Conservation (phyloP, 1,140 invertebrate genomes). For the Yoshiicerus persimilis region DNA sequence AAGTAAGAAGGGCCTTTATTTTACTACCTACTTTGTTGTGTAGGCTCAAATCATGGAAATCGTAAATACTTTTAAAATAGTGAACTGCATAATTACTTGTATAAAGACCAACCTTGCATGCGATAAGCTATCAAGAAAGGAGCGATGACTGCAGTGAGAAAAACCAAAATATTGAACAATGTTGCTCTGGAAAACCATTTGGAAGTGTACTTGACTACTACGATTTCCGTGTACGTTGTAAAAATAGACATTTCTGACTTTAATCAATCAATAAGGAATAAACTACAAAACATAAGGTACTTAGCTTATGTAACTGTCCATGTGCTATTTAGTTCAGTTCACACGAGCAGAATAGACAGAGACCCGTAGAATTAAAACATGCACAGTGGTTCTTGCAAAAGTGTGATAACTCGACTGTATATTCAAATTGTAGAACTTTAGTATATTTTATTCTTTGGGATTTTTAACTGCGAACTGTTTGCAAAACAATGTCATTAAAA, state of each 20-base stretch:
- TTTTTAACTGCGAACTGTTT: too few species aligned
- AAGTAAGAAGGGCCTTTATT: not conserved
- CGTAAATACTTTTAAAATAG: not conserved
- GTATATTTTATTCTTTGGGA: too few species aligned
- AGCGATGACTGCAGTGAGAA: slow-evolving; percentile 57
- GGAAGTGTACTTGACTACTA: slow-evolving; percentile 57
- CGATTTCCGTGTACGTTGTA: slow-evolving; percentile 31
- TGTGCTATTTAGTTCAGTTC: too few species aligned
- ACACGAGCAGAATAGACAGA: too few species aligned
- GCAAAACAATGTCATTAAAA: too few species aligned
- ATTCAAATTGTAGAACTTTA: too few species aligned
- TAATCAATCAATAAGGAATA: too few species aligned
- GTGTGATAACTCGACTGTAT: too few species aligned
- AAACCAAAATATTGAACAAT: slow-evolving; percentile 58
- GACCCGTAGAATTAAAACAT: too few species aligned
- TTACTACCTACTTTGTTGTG: not conserved
- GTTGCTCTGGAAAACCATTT: slow-evolving; percentile 63
- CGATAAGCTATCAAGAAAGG: slow-evolving; percentile 63
- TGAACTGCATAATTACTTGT: not conserved
- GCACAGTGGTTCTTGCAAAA: too few species aligned
- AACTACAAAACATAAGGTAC: too few species aligned
- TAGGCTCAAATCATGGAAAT: not conserved
- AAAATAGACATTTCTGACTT: slow-evolving; percentile 7
- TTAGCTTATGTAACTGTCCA: too few species aligned
- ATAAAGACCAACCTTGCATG: slow-evolving; percentile 58